Conservation (phyloP, 2,888 invertebrate genomes). For the Coenonympha glycerion region DNA sequence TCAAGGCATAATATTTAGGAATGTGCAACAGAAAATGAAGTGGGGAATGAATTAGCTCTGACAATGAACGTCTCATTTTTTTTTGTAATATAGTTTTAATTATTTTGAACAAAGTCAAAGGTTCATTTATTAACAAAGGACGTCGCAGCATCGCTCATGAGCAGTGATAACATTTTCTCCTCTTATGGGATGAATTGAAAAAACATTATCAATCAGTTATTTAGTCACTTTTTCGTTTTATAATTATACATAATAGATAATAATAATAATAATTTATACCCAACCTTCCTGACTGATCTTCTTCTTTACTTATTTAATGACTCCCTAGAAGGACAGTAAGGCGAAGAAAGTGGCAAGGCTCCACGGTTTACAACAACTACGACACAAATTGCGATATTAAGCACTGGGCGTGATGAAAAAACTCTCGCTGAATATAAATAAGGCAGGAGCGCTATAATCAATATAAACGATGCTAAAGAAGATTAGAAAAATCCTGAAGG, state of each 20-base stretch:
- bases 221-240: too few relatives aligned
- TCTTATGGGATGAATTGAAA: too few relatives aligned
- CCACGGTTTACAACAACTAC: conserved; percentile 72
- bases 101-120: too few relatives aligned
- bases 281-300: too few relatives aligned
- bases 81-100: neutral
- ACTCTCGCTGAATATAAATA: conserved; percentile 77
- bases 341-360: conserved; percentile 69
- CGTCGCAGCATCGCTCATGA: neutral
- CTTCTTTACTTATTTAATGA: conserved; percentile 48
- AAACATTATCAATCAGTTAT: too few relatives aligned
- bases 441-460: conserved; percentile 75
- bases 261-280: too few relatives aligned
- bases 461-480: conserved; percentile 76
- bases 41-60: conserved; percentile 1
- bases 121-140: too few relatives aligned
- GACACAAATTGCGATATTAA: conserved; percentile 76
- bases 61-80: neutral
- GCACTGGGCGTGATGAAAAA: conserved; percentile 76
- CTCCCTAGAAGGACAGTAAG: conserved; percentile 52
- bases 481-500: conserved; percentile 75
- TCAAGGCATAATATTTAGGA: conserved; percentile 29
- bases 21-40: conserved; percentile 12
- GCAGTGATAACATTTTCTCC: neutral
- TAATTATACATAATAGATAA: too few relatives aligned